phyloP scores from a whole-genome alignment of 2,113 vertebrate genomes.

The Lichenostomus cassidix region DNA sequence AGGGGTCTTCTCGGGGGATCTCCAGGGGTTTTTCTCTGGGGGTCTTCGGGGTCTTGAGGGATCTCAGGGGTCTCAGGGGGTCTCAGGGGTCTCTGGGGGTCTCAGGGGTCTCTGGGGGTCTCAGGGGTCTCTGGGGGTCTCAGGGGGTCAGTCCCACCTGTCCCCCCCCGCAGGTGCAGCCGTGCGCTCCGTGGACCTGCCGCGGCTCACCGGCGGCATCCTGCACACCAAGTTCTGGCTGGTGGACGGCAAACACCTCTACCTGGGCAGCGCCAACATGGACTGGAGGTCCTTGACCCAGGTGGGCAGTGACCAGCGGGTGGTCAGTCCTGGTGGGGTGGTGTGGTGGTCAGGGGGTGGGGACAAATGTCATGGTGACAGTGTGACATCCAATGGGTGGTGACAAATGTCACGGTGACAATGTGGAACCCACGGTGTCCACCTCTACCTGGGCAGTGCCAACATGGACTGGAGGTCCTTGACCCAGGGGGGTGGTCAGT shows the following conservation, averaged over 20 bases:
- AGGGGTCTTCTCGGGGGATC: too few relatives aligned
- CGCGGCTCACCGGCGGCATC: slow-evolving; percentile 81
- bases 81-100: neutral
- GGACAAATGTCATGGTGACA: too few relatives aligned
- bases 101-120: neutral
- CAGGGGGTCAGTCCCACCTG: neutral
- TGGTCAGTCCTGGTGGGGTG: neutral
- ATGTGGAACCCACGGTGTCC: too few relatives aligned
- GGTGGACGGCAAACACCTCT: slow-evolving; percentile 87
- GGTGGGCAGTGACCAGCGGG: slow-evolving; percentile 51
- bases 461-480: slow-evolving; percentile 98
- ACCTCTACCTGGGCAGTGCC: slow-evolving; percentile 91
- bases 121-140: neutral
- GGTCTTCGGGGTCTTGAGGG: too few relatives aligned
- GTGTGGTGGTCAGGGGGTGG: too few relatives aligned
- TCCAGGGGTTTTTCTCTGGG: neutral
- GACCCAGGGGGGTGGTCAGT: slow-evolving; percentile 79
- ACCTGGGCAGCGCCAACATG: slow-evolving; percentile 95
- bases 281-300: slow-evolving; percentile 95
- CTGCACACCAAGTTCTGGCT: slow-evolving; percentile 97
- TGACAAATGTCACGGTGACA: too few relatives aligned
- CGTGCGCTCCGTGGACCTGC: slow-evolving; percentile 83
- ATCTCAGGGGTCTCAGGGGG: too few relatives aligned
- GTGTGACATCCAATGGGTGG: too few relatives aligned
- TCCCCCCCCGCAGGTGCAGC: slow-evolving; percentile 73